Evolutionary conservation across 2,113 vertebrate species (phyloP).

Genomic region (Istiophorus platypterus): DNA sequence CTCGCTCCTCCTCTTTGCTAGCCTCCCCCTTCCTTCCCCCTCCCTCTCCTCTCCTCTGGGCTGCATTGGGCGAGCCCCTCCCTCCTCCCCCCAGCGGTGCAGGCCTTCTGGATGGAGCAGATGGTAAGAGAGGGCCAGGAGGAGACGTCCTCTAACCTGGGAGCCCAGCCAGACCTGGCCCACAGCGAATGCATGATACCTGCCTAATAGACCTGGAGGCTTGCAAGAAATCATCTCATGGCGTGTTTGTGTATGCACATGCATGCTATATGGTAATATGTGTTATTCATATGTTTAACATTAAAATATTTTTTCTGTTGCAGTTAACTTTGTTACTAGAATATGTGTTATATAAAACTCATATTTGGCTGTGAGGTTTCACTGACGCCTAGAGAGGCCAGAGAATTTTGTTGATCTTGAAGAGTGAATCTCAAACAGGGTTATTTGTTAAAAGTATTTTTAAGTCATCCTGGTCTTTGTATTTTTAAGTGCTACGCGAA

Average conservation of each 20-base stretch:
- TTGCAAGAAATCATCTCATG: constrained; percentile 54
- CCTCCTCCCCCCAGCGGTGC: constrained; percentile 69
- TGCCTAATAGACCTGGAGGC: constrained; percentile 79
- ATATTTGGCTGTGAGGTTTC: constrained; percentile 25
- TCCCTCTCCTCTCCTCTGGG: constrained; percentile 56
- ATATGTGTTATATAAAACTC: constrained; percentile 38
- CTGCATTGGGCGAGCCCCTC: constrained; percentile 52
- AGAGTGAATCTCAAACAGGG: neutral
- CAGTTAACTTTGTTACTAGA: constrained; percentile 36
- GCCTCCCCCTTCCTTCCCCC: constrained; percentile 1
- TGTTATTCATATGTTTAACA: constrained; percentile 20
- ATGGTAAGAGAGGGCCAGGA: constrained; percentile 83
- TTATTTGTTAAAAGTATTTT: neutral
- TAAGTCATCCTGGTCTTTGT: no score
- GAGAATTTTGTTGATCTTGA: neutral
- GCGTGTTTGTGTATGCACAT: constrained; percentile 33
- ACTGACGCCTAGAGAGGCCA: neutral
- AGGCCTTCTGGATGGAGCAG: constrained; percentile 86
- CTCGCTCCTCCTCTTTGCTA: constrained; percentile 7
- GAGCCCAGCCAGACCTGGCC: constrained; percentile 82
- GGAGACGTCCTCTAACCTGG: constrained; percentile 87
- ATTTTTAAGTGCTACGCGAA: no score
- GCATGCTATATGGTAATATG: constrained; percentile 35
- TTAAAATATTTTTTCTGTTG: constrained; percentile 13
- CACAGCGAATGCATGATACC: constrained; percentile 69